Conservation (phyloP, 2,113 vertebrate species). For the Varanus komodoensis region DNA sequence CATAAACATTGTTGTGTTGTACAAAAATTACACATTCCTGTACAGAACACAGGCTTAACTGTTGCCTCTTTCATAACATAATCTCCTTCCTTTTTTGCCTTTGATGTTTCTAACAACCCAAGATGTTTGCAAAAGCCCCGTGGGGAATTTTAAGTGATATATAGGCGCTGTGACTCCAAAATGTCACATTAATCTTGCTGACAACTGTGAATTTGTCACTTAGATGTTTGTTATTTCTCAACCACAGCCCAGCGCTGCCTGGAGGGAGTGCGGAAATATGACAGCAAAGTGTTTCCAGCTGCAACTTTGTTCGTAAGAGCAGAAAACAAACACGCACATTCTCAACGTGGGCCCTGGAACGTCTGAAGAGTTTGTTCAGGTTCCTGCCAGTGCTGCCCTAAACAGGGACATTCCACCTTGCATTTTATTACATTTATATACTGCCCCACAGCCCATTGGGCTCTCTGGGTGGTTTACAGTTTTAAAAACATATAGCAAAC, state of each 20-base stretch:
- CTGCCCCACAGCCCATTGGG: too few species aligned
- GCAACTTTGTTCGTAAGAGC: background rate
- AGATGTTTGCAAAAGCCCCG: slow-evolving; percentile 17
- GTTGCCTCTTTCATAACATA: background rate
- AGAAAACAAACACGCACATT: background rate
- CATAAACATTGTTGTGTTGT: background rate
- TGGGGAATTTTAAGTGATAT: slow-evolving; percentile 49
- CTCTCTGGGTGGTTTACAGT: too few species aligned
- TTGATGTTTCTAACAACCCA: slow-evolving; percentile 3
- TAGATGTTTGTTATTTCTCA: slow-evolving; percentile 22
- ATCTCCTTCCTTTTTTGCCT: background rate
- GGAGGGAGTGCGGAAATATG: background rate
- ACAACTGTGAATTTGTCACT: slow-evolving; percentile 17
- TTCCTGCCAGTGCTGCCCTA: too few species aligned
- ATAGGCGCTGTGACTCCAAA: slow-evolving; percentile 21
- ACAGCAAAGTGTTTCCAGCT: background rate
- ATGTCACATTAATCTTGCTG: slow-evolving; percentile 21
- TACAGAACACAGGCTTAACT: background rate
- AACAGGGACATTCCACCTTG: too few species aligned
- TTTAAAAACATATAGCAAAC: too few species aligned
- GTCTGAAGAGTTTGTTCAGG: background rate
- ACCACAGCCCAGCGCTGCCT: background rate
- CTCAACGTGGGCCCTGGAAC: background rate
- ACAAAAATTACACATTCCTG: too few species aligned
- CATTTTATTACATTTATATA: too few species aligned